Conservation (phyloP, 2,113 vertebrate species). For the Carassius auratus region DNA sequence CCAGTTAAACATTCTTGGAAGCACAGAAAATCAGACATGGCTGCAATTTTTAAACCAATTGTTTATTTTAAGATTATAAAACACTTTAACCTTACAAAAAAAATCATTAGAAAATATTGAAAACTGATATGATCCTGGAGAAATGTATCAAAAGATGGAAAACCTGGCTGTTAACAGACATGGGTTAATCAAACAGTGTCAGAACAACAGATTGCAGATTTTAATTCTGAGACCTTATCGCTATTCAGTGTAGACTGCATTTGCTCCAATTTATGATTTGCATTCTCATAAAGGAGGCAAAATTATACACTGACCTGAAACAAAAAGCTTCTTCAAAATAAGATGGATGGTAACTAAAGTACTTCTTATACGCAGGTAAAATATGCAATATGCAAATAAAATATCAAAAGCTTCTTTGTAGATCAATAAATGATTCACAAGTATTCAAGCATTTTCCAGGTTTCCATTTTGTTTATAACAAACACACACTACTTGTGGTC, state of each 20-base stretch:
- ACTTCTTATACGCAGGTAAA: too few species aligned
- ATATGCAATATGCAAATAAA: too few species aligned
- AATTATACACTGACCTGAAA: background rate
- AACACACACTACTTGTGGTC: too few species aligned
- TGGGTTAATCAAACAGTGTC: background rate
- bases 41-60: slow-evolving; percentile 9
- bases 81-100: slow-evolving; percentile 29
- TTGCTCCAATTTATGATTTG: background rate
- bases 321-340: too few species aligned
- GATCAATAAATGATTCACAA: too few species aligned
- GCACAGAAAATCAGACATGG: background rate
- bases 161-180: background rate
- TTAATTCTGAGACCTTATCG: slow-evolving; percentile 1
- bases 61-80: slow-evolving; percentile 32
- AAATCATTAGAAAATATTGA: background rate
- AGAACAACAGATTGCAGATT: background rate
- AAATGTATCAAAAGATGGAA: slow-evolving; percentile 30
- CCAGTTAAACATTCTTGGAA: background rate
- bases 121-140: background rate
- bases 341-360: too few species aligned
- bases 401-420: too few species aligned
- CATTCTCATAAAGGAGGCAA: slow-evolving; percentile 16
- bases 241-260: background rate
- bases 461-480: too few species aligned
- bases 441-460: too few species aligned